Conservation (phyloP, 2,113 vertebrate genomes). For the Otolemur garnettii region DNA sequence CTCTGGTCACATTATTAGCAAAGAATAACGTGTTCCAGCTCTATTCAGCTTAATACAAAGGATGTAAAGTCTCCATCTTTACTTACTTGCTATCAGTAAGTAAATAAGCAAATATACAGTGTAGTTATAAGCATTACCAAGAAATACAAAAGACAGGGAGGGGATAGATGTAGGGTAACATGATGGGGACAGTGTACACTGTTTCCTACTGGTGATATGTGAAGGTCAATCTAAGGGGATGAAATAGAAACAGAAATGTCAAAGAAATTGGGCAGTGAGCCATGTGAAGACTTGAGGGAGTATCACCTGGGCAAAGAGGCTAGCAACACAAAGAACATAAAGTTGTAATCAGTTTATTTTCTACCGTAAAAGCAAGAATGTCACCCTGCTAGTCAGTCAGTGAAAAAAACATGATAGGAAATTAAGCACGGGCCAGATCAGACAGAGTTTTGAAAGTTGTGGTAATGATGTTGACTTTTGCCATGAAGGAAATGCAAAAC, state of each 20-base stretch:
- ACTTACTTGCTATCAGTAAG: neutral
- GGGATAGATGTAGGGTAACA: neutral
- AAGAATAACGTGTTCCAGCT: too few species aligned
- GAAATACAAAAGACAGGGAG: neutral
- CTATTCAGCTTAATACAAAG: too few species aligned
- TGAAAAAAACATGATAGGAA: neutral
- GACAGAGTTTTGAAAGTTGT: neutral
- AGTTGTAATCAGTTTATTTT: conserved; percentile 2
- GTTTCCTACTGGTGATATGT: neutral
- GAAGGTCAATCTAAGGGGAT: neutral
- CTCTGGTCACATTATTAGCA: neutral
- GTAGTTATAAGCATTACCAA: neutral
- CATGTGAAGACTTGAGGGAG: neutral
- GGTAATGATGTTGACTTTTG: conserved; percentile 22
- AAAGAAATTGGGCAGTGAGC: neutral
- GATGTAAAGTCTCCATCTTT: too few species aligned
- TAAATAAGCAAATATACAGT: neutral
- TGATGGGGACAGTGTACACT: neutral
- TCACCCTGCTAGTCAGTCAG: neutral
- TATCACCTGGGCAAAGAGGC: conserved; percentile 15
- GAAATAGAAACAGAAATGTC: conserved; percentile 1
- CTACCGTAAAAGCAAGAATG: neutral
- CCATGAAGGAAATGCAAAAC: neutral
- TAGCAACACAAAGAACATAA: neutral
- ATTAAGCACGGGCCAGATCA: neutral